Conservation (phyloP, 2,888 invertebrate species). For the Anodontia alba region DNA sequence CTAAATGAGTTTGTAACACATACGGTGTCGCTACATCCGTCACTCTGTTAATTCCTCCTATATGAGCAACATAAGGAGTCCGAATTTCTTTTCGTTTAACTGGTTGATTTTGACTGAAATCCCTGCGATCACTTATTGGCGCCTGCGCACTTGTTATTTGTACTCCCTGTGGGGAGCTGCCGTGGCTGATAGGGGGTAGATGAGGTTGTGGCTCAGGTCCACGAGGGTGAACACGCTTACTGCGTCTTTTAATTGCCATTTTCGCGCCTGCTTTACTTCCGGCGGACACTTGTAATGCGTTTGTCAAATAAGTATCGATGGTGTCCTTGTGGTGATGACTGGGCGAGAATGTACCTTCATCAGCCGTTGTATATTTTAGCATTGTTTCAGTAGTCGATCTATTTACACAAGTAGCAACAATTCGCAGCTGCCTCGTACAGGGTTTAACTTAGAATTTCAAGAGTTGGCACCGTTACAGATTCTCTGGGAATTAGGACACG, state of each 20-base stretch:
- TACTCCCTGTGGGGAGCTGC: conserved; percentile 44
- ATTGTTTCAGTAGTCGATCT: conserved; percentile 28
- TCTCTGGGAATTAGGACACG: too few species aligned
- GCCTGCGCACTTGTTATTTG: conserved; percentile 25
- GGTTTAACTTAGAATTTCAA: too few species aligned
- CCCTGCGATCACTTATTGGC: conserved; percentile 30
- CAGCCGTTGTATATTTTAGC: conserved; percentile 68
- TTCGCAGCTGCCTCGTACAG: too few species aligned
- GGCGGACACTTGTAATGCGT: conserved; percentile 54
- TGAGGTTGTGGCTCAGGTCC: conserved; percentile 44
- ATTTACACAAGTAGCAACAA: too few species aligned
- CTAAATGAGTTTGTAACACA: conserved; percentile 61
- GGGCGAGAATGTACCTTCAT: conserved; percentile 67
- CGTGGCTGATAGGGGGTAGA: conserved; percentile 64
- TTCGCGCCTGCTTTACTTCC: conserved; percentile 59
- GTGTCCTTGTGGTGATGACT: conserved; percentile 56
- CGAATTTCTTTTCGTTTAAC: conserved; percentile 61
- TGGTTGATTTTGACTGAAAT: conserved; percentile 29
- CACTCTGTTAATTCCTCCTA: conserved; percentile 41
- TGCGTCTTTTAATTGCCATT: conserved; percentile 64
- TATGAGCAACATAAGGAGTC: conserved; percentile 59
- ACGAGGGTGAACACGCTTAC: conserved; percentile 48
- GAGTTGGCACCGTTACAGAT: too few species aligned
- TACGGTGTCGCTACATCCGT: conserved; percentile 67
- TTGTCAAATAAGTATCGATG: conserved; percentile 46